Evolutionary conservation across 2,797 vertebrate species (phyloP), one percentile per base, ranked within the genome.

Genomic region (Hippoglossus hippoglossus): DNA sequence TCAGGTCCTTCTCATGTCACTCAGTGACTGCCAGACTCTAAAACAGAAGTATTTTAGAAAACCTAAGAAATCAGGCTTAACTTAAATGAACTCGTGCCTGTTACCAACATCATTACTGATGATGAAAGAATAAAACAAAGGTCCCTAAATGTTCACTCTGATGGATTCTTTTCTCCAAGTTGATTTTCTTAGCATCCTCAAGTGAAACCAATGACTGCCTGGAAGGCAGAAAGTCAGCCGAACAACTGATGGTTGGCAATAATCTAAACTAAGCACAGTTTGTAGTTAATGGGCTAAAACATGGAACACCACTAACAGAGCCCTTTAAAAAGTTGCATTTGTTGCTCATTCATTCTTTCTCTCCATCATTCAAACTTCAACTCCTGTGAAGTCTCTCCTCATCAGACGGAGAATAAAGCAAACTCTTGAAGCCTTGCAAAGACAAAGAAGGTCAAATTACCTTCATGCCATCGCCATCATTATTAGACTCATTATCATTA

Each of bases 401-500:
- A 71, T 80, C 68, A 83, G 61, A 44, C 13, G 4, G 4, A 69
- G 60, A 83, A 84, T 74, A 77, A 88, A 85, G 70, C 12, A 16
- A 63, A 65, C 63, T 67, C 63, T 3, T 66, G 67, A n/a, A 28
- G 65, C 77, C 76, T 58, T 21, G 25, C 49, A 47, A 59, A 55
- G 63, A 83, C 53, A 82, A 81, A 69, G 62, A 73, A 69, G 79
- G 84, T 84, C 73, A 82, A 80, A 75, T 77, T 83, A 83, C 69
- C 79, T 84, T 80, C 68, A 68, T 76, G 70, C 66, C 82, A 84
- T 90, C 82, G 31, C 68, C 57, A 51, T 67, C 74, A 75, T 91
- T 80, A 87, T 90, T 87, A 89, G 77, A 84, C 66, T 89, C 83
- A 84, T 90, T 89, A 87, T 88, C 81, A 75, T 72, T 64, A 72